Evolutionary conservation across 2,113 vertebrate species (phyloP).

Genomic region (Athene cunicularia): DNA sequence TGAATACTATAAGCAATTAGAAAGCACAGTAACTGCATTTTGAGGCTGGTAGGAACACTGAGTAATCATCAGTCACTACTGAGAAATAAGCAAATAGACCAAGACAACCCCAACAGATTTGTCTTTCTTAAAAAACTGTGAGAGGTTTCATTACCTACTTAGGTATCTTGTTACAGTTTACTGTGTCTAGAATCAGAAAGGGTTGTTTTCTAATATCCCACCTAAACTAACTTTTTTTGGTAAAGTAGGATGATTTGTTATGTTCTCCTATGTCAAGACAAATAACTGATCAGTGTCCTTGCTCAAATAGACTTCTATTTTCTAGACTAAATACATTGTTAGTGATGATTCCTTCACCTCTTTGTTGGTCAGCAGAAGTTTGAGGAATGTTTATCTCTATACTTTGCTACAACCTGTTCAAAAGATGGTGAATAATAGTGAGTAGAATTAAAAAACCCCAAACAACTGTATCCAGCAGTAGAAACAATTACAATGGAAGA

Average conservation of each 20-base stretch:
- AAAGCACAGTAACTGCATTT: neutral
- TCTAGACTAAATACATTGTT: neutral
- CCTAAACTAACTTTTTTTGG: neutral
- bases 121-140: neutral
- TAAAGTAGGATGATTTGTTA: neutral
- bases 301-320: neutral
- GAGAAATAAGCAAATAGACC: neutral
- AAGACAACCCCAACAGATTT: neutral
- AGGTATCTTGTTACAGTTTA: neutral
- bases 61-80: neutral
- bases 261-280: neutral
- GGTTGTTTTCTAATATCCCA: neutral
- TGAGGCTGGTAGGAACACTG: neutral
- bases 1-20: neutral
- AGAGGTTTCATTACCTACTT: neutral
- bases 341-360: neutral
- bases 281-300: neutral
- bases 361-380: neutral
- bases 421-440: neutral
- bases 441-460: neutral
- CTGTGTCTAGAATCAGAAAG: neutral
- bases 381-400: neutral
- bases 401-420: neutral
- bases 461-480: neutral
- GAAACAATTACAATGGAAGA: neutral